Conservation (phyloP, 2,888 invertebrate genomes). For the Netelia melanura region DNA sequence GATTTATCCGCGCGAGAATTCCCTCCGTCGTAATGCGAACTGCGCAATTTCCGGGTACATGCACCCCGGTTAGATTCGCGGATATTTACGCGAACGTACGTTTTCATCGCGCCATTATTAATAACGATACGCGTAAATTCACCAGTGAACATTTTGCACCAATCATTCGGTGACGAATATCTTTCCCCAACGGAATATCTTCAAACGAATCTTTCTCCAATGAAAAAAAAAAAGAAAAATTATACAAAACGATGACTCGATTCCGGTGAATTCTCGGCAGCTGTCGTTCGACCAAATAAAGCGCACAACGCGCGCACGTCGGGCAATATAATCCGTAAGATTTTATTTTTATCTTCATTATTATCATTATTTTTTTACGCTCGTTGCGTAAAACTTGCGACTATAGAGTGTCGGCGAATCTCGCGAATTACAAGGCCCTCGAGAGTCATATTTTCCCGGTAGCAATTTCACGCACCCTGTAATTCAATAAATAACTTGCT, state of each 20-base stretch:
- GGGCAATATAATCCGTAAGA: neutral
- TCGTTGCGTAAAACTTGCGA: conserved; percentile 37
- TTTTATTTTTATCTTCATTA: conserved; percentile 16
- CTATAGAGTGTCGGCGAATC: conserved; percentile 24
- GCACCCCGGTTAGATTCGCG: conserved; percentile 25
- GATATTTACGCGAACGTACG: too few species aligned
- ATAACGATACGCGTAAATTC: too few species aligned
- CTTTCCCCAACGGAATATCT: too few species aligned
- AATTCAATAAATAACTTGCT: conserved; percentile 10
- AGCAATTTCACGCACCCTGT: conserved; percentile 10
- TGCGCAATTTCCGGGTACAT: conserved; percentile 60
- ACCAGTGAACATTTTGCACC: too few species aligned
- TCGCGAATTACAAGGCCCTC: conserved; percentile 45
- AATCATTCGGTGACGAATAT: too few species aligned
- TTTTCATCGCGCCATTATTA: too few species aligned
- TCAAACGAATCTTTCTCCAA: neutral
- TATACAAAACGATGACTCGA: neutral
- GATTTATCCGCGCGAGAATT: conserved; percentile 44
- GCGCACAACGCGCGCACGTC: neutral
- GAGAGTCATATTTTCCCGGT: conserved; percentile 1
- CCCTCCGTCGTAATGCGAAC: conserved; percentile 37
- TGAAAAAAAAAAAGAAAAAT: conserved; percentile 15
- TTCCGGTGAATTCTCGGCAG: conserved; percentile 8
- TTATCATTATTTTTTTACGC: conserved; percentile 9
- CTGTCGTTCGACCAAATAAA: conserved; percentile 12